Base-by-base conservation (phyloP, 1,140 invertebrate genomes). In the Leptopilina clavipes region DNA sequence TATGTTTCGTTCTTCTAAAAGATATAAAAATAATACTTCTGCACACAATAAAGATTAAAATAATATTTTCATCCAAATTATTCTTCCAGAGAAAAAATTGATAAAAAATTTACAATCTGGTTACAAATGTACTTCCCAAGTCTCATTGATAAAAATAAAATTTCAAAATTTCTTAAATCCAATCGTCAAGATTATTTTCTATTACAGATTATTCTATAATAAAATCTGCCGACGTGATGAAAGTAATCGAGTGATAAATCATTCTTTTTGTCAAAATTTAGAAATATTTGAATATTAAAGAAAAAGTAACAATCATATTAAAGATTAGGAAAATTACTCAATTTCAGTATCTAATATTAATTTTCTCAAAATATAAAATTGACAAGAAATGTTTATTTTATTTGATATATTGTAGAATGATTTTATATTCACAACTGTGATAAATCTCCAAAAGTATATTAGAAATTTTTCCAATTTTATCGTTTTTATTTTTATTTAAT, bases 401-500 rank as follows among this genome's bases (percentile, higher is more conserved):
- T n/a, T n/a, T n/a, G n/a, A n/a, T n/a, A n/a, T n/a, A n/a, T n/a
- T n/a, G n/a, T n/a, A n/a, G n/a, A n/a, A n/a, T n/a, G 1, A 31
- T 3, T 31, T 31, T 31, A 31, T 31, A 31, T 31, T 31, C 25
- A 31, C 6, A 31, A 6, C 6, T 31, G 6, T 31, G 6, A 31
- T 3, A 31, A 31, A 31, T 31, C 25, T 31, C 25, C 1, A 31
- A 31, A 31, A 3, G 25, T 31, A 31, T 31, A 31, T 31, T 6
- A 31, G 25, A 31, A 31, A 31, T 3, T 3, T 31, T 31, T 31
- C 25, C 25, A 31, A 31, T 31, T 31, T 31, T 31, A 31, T 31
- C 6, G 25, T 3, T 31, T 31, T 31, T 31, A 6, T 31, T 17
- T 18, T 52, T n/a, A 18, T 71, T 72, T 65, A 74, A 76, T 78